Conservation (phyloP, 2,888 invertebrate species). For the Drosophila anomalata region DNA sequence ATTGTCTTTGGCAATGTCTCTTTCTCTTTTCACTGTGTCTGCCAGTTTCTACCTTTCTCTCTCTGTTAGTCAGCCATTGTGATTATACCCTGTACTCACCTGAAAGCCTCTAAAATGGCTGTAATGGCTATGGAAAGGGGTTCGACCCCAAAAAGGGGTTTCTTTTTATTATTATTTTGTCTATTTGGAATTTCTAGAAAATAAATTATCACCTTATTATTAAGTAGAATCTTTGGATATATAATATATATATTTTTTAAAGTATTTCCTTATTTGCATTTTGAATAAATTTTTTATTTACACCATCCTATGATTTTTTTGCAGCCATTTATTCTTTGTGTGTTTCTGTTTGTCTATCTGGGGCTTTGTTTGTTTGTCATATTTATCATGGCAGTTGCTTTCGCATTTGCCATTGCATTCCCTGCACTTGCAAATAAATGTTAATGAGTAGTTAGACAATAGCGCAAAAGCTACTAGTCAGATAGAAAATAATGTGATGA, state of each 20-base stretch:
- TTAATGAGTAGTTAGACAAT: slow-evolving; percentile 78
- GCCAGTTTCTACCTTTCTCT: slow-evolving; percentile 47
- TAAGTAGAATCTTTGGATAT: neutral
- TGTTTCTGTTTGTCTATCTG: slow-evolving; percentile 48
- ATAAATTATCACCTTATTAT: neutral
- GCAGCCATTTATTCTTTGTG: slow-evolving; percentile 30
- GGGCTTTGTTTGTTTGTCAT: slow-evolving; percentile 67
- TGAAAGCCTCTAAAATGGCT: slow-evolving; percentile 19
- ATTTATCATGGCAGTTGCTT: slow-evolving; percentile 79
- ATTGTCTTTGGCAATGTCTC: slow-evolving; percentile 68
- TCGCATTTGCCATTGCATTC: slow-evolving; percentile 59
- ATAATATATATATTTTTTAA: neutral
- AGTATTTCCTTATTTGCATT: neutral
- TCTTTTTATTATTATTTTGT: neutral
- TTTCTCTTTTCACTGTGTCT: slow-evolving; percentile 34
- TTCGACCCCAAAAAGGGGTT: slow-evolving; percentile 3
- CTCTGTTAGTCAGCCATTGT: slow-evolving; percentile 66
- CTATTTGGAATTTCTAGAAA: neutral
- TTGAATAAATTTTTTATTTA: neutral
- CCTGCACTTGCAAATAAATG: slow-evolving; percentile 78
- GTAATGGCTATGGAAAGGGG: slow-evolving; percentile 7
- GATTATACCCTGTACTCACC: slow-evolving; percentile 50
- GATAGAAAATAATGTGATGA: slow-evolving; percentile 63
- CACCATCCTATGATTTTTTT: slow-evolving; percentile 52
- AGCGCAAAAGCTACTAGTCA: slow-evolving; percentile 50